Percentiles rank a stretch among this genome's conserved stretches.
These are phyloP conservation scores for Siphlonurus alternatus DNA, from an alignment of 2,888 invertebrate genomes.

Conservation along the genomic window DNA sequence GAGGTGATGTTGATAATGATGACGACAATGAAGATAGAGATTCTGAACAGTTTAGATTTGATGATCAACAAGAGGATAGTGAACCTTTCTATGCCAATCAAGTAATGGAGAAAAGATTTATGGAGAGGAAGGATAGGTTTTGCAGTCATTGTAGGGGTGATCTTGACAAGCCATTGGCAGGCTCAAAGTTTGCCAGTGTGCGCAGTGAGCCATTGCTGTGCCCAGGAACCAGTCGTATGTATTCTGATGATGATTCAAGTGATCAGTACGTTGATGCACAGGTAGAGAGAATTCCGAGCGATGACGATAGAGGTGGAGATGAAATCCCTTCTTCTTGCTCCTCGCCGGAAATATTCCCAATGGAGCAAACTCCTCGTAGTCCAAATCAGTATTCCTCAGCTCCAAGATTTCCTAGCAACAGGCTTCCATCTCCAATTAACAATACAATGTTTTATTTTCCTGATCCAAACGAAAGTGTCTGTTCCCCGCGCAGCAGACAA, in stretches of 20 bases:
- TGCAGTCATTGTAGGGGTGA: neutral
- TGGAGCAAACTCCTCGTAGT: neutral
- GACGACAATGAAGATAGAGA: neutral
- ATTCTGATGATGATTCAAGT: conserved; percentile 1
- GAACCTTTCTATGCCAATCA: conserved; percentile 1
- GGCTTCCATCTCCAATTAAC: neutral
- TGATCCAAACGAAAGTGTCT: neutral
- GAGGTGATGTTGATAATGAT: neutral
- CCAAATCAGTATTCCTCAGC: neutral
- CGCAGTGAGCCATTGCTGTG: neutral
- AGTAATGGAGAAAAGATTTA: neutral
- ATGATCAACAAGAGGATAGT: neutral
- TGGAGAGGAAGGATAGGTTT: neutral
- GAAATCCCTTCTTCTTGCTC: conserved; percentile 1
- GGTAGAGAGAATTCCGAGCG: neutral
- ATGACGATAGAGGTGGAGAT: neutral
- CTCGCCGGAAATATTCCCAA: neutral
- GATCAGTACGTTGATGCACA: neutral
- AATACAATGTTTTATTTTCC: neutral
- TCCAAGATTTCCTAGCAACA: neutral
- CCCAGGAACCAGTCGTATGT: conserved; percentile 1
- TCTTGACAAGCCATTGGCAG: neutral
- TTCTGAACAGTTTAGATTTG: neutral
- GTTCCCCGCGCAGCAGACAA: neutral
- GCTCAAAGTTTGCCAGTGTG: neutral